Base-by-base conservation (phyloP, 2,888 invertebrate genomes). In the Chymomyza procnemis region DNA sequence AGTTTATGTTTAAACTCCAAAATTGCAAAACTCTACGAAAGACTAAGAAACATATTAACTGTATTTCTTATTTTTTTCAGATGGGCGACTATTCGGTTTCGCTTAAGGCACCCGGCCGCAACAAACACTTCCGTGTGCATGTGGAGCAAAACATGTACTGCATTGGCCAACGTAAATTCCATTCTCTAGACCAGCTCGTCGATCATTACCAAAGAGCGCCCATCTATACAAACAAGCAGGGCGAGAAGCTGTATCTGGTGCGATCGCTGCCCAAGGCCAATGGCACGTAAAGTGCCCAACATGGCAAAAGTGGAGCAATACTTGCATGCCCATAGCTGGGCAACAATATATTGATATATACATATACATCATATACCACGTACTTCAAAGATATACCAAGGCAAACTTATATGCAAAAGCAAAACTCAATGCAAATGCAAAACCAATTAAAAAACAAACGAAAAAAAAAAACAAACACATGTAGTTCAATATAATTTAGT, bases 101-200 rank as follows among this genome's bases (percentile, higher is more conserved):
- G 61, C 93, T 99, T 89, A 99, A 99, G 92, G 99, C 99, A 59
- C 97, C 98, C 55, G 97, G 97, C 22, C 95, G 99, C 85, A 99
- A 99, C 93, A 99, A 99, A 91, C 99, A 99, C 92, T 99, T 99
- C 93, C 95, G 99, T 89, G 98, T 99, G 88, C 98, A 98, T 91
- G 97, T 98, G 75, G 97, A 97, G 90, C 96, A 96, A 81, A 95
- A 95, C 74, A 93, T 97, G 83, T 98, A 97, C 92, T 97, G 97
- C 92, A 99, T 99, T 92, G 99, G 99, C 54, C 98, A 98, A 92
- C 96, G 99, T 90, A 97, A 97, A 92, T 99, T 99, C 92, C 95
- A 96, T 88, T 95, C 97, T 67, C 93, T 99, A 88, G 98, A 99
- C 90, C 97, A 97, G 91, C 94, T 99, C 82, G 98, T 99, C 85